Percentiles rank a stretch among this genome's conserved stretches.
phyloP scores from a whole-genome alignment of 2,797 vertebrate species.

The Centroberyx gerrardi region DNA sequence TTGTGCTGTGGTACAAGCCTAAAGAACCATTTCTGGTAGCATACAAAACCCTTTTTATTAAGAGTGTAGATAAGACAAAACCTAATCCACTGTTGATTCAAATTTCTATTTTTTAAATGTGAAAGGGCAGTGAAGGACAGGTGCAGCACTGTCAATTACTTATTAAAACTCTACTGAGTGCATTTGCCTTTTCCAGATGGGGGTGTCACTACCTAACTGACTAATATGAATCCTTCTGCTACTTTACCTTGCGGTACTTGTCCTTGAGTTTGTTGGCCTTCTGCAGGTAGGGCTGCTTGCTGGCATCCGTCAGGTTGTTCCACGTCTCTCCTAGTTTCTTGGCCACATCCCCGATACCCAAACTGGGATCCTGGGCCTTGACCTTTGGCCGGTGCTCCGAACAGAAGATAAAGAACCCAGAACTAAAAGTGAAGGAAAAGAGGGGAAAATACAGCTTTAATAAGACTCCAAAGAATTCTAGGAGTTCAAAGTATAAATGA shows the following conservation, averaged over 20 bases:
- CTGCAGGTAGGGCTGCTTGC: conserved; percentile 89
- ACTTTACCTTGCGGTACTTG: conserved; percentile 90
- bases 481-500: conserved; percentile 3
- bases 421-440: conserved; percentile 74
- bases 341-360: conserved; percentile 90
- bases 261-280: conserved; percentile 92
- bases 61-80: no score
- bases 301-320: conserved; percentile 89
- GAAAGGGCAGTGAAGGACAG: neutral
- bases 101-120: no score
- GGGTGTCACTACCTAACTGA: no score
- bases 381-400: conserved; percentile 92
- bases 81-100: neutral
- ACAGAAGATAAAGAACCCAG: conserved; percentile 92
- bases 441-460: no score
- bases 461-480: no score
- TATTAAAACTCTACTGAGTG: neutral
- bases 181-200: no score
- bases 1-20: no score
- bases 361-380: conserved; percentile 89
- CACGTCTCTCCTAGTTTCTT: conserved; percentile 91
- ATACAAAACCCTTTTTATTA: no score
- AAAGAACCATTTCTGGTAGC: neutral
- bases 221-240: no score
- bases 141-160: no score